Base-by-base conservation (phyloP, 2,113 vertebrate genomes). In the Phyllostomus hastatus region DNA sequence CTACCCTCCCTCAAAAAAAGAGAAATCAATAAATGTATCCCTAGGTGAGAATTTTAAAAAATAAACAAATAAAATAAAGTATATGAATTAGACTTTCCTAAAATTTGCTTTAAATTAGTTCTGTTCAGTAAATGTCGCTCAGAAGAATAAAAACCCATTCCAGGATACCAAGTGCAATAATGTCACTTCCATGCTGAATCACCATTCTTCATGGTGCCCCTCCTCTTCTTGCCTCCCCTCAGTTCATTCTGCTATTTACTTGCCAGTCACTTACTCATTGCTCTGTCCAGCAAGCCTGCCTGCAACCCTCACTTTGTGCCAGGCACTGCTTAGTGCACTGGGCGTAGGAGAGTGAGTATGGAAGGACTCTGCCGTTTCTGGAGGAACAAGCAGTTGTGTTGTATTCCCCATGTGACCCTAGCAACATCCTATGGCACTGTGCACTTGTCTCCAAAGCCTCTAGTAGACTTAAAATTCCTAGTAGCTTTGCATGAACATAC, bases 71-170 rank as follows among this genome's bases (percentile, higher is more conserved):
- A 64, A 64, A 64, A 6, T 78, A 33, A 86, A 86, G 54, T 70
- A 79, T 7, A 35, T 76, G 61, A 54, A 64, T 91, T 50, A 22
- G 57, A 54, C 89, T 93, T 94, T 94, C 75, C 61, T 48, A 52
- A 48, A 61, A 70, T 76, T 84, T 85, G 31, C 78, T 97, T 80
- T n/a, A 96, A 84, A 75, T 67, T 28, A 35, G 46, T 84, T 16
- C 11, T 50, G 54, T 66, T 95, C 41, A 9, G 31, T 85, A 84
- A 83, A 92, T 26, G 38, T 87, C 41, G 24, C 41, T 41, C 16
- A 57, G 22, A 59, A 54, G 57, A 89, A 72, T 94, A 69, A 85
- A 94, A 93, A n/a, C 35, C 35, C 6, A 64, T 28, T 59, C 22
- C 16, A 14, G 82, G 78, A 88, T 10, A 26, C 9, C 0, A 5